A percentile compares a stretch with the other conserved stretches of the same genome.
Evolutionary conservation across 2,888 invertebrate species (phyloP).

Genomic region (Parnassius apollo): DNA sequence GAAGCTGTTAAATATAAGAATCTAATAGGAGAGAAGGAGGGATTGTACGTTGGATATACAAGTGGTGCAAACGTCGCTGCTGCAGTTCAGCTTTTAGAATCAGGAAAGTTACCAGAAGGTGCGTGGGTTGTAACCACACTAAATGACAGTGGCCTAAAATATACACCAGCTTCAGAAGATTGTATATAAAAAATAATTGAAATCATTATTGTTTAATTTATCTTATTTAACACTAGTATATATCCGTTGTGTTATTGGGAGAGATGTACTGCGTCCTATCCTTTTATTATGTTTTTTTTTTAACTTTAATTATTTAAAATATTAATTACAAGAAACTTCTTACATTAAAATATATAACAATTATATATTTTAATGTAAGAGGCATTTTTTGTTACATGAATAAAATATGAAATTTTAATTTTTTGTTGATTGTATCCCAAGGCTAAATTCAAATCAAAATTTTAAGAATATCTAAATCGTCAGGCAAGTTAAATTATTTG

Average conservation of each 20-base stretch:
- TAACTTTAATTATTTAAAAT: no score
- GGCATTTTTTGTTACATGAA: no score
- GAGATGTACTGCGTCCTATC: neutral
- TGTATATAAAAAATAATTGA: slow-evolving; percentile 20
- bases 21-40: slow-evolving; percentile 65
- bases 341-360: no score
- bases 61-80: slow-evolving; percentile 73
- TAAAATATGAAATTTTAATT: no score
- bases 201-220: neutral
- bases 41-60: slow-evolving; percentile 70
- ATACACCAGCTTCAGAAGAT: slow-evolving; percentile 60
- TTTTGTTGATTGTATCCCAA: no score
- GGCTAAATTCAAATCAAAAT: neutral
- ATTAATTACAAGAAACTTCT: no score
- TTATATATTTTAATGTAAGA: no score
- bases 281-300: neutral
- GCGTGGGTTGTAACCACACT: slow-evolving; percentile 70
- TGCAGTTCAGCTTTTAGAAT: slow-evolving; percentile 62
- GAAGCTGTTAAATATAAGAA: slow-evolving; percentile 60
- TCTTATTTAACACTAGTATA: neutral
- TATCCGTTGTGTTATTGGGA: neutral
- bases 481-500: slow-evolving; percentile 6
- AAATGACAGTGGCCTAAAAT: slow-evolving; percentile 67
- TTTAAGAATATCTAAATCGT: neutral
- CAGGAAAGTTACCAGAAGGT: slow-evolving; percentile 59